Conservation (phyloP, 92 coral and sea anemone species). For the Zoanthus gigantus region DNA sequence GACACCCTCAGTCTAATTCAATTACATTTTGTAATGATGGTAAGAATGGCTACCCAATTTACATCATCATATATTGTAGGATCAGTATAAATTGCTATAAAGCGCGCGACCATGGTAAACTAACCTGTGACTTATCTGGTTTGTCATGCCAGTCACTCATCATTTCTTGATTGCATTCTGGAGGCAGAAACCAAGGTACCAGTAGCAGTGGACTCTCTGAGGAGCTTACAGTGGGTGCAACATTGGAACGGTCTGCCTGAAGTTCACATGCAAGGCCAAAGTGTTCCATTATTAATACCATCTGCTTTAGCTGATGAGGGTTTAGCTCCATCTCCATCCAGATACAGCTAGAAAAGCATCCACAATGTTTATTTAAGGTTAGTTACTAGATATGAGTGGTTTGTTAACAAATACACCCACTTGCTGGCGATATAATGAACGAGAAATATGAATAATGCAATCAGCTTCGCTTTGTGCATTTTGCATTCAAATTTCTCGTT, state of each 20-base stretch:
- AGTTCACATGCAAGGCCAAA: slow-evolving; percentile 94
- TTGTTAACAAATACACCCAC: too few relatives aligned
- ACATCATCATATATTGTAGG: too few relatives aligned
- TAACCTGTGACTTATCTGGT: slow-evolving; percentile 46
- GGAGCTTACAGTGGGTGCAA: slow-evolving; percentile 29
- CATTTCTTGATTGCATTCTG: slow-evolving; percentile 11
- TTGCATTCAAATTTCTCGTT: too few relatives aligned
- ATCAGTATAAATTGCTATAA: too few relatives aligned
- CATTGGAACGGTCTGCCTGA: slow-evolving; percentile 28
- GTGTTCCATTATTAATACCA: slow-evolving; percentile 73
- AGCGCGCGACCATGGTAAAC: neutral
- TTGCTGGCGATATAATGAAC: too few relatives aligned
- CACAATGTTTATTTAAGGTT: neutral
- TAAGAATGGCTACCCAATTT: too few relatives aligned
- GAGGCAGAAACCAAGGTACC: slow-evolving; percentile 88
- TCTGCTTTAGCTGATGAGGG: slow-evolving; percentile 68
- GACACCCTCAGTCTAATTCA: too few relatives aligned
- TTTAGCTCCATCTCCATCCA: slow-evolving; percentile 81
- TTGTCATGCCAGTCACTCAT: slow-evolving; percentile 29
- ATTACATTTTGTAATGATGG: too few relatives aligned
- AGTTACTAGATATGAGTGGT: neutral
- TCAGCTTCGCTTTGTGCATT: too few relatives aligned
- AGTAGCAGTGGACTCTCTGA: slow-evolving; percentile 48
- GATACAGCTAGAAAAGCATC: slow-evolving; percentile 71
- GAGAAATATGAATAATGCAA: too few relatives aligned